phyloP scores from a whole-genome alignment of 2,888 invertebrate genomes.

The Eilema caniola region DNA sequence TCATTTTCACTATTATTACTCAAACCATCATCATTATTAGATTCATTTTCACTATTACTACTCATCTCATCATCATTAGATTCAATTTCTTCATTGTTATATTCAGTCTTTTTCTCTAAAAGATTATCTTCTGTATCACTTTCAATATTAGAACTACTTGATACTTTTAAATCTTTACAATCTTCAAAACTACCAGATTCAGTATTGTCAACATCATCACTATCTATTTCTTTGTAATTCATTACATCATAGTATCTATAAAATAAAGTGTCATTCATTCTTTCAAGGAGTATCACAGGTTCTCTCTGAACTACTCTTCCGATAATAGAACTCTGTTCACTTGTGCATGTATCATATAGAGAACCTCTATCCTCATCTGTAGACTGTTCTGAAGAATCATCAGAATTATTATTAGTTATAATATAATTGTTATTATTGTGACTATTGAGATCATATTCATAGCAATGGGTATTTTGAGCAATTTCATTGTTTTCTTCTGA shows the following conservation, averaged over 20 bases:
- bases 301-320: conserved; percentile 41
- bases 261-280: conserved; percentile 67
- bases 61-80: conserved; percentile 40
- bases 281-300: conserved; percentile 64
- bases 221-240: conserved; percentile 25
- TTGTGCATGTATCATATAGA: conserved; percentile 75
- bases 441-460: conserved; percentile 8
- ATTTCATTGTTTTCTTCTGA: background rate
- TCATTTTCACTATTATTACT: background rate
- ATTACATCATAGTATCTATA: conserved; percentile 63
- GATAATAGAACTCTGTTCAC: conserved; percentile 56
- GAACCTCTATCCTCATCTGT: conserved; percentile 59
- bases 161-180: conserved; percentile 34
- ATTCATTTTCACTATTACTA: conserved; percentile 6
- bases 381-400: conserved; percentile 24
- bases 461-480: conserved; percentile 11
- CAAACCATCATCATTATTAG: conserved; percentile 40
- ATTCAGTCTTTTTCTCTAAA: conserved; percentile 24
- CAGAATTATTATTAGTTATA: conserved; percentile 10
- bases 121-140: conserved; percentile 45
- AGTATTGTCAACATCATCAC: conserved; percentile 41
- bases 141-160: conserved; percentile 21
- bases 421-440: conserved; percentile 2
- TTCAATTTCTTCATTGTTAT: background rate
- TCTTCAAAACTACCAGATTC: conserved; percentile 38